Evolutionary conservation across 2,888 invertebrate species (phyloP), one percentile per base, ranked within the genome.

Genomic region (Melieria crassipennis): DNA sequence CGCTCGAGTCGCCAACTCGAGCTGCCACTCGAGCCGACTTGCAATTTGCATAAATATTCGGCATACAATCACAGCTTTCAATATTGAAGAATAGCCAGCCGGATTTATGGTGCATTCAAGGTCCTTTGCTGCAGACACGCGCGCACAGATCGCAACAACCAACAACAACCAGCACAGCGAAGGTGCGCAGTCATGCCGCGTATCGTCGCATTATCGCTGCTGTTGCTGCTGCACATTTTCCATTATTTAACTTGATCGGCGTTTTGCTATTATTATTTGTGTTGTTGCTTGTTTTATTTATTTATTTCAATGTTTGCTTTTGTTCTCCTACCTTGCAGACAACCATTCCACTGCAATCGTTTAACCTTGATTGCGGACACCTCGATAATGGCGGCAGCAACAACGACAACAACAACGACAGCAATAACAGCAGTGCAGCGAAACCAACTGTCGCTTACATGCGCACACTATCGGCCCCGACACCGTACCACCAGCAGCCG

Each of bases 291-390:
- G 10, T 10, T 45, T 6, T 65, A 47, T 56, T 6, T 65, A 47
- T 56, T 71, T 68, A 46, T 45, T 71, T 68, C 13, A 46, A 48
- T 16, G 16, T 16, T 16, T 16, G 16, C 16, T 16, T 16, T 16
- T 16, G 16, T 16, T 16, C 1, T 16, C 16, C 16, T 16, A 16
- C 72, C 72, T 79, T 81, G 52, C 82, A 87, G 87, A 80, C 86
- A 79, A 86, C 86, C 78, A 87, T 87, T 83, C 87, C 87, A 79
- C 78, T 87, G 77, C 86, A 87, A 79, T 87, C 87, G 76, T 87
- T 87, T 83, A 85, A 84, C 83, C 82, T 86, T 83, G 84, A 85
- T 82, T 82, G 84, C 78, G 81, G 82, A 78, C 82, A 80, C 77
- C 79, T 79, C 78, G 82, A 81, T 76, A 77, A 75, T 75, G 58